Evolutionary conservation across 2,888 invertebrate genomes (phyloP).

Genomic region (Fragum whitleyi): DNA sequence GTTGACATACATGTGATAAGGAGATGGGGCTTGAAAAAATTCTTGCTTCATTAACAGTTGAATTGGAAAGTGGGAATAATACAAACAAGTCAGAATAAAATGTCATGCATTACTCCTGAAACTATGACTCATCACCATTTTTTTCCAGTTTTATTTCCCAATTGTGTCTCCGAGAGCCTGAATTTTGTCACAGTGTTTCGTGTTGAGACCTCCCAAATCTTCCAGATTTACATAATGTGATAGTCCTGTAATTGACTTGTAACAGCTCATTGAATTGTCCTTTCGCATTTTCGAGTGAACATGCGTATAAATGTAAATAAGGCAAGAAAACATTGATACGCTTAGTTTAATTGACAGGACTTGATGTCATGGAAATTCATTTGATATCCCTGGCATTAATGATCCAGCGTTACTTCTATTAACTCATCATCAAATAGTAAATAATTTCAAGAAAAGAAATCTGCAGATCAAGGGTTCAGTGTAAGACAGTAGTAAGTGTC

Average conservation of each 20-base stretch:
- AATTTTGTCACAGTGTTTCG: slow-evolving; percentile 47
- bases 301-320: slow-evolving; percentile 18
- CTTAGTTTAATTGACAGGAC: too few relatives aligned
- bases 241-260: slow-evolving; percentile 53
- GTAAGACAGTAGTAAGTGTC: too few relatives aligned
- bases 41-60: slow-evolving; percentile 5
- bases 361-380: too few relatives aligned
- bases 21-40: background rate
- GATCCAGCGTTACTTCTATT: too few relatives aligned
- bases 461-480: too few relatives aligned
- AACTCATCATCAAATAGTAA: too few relatives aligned
- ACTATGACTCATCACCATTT: slow-evolving; percentile 20
- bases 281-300: slow-evolving; percentile 15
- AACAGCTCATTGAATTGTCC: slow-evolving; percentile 26
- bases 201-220: slow-evolving; percentile 32
- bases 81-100: slow-evolving; percentile 13
- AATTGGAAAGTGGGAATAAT: background rate
- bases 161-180: slow-evolving; percentile 21
- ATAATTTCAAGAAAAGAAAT: too few relatives aligned
- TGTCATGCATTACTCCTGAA: slow-evolving; percentile 1
- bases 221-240: slow-evolving; percentile 60
- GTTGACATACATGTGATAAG: slow-evolving; percentile 24
- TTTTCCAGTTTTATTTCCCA: slow-evolving; percentile 22
- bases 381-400: too few relatives aligned
- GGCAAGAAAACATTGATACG: background rate